Evolutionary conservation across 1,140 invertebrate species (phyloP).

Genomic region (Maconellicoccus hirsutus): DNA sequence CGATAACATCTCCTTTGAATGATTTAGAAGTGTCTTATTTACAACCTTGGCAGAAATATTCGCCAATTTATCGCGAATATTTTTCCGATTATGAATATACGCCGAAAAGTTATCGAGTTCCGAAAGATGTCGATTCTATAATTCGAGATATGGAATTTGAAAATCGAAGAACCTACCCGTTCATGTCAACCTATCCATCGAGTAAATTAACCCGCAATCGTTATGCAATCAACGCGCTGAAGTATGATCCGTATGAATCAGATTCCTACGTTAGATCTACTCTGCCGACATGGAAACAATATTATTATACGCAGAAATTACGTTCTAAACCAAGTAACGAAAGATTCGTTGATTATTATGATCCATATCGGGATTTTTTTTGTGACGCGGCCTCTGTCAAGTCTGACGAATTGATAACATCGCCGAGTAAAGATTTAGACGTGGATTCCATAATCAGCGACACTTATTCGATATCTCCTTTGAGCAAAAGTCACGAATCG

Average conservation of each 20-base stretch:
- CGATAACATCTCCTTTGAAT: not conserved
- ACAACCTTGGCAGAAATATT: not conserved
- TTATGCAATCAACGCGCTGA: not conserved
- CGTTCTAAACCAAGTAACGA: not conserved
- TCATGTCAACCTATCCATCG: not conserved
- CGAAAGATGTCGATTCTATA: not conserved
- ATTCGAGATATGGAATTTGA: not conserved
- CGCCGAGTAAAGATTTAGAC: not conserved
- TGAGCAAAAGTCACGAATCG: not conserved
- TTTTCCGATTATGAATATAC: not conserved
- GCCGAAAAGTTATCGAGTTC: not conserved
- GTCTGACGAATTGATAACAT: not conserved
- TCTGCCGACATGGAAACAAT: slow-evolving; percentile 12
- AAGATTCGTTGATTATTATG: not conserved
- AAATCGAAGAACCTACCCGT: not conserved
- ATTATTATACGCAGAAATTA: slow-evolving; percentile 16
- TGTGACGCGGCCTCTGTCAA: not conserved
- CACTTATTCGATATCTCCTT: not conserved
- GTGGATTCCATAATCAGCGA: not conserved
- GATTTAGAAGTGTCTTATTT: not conserved
- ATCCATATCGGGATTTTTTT: slow-evolving; percentile 16
- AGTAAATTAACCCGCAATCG: not conserved
- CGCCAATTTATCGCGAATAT: not conserved
- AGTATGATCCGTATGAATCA: slow-evolving; percentile 10
- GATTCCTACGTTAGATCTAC: not conserved